Base-by-base conservation (phyloP, 2,797 vertebrate species). In the Buphagus erythrorhynchus region DNA sequence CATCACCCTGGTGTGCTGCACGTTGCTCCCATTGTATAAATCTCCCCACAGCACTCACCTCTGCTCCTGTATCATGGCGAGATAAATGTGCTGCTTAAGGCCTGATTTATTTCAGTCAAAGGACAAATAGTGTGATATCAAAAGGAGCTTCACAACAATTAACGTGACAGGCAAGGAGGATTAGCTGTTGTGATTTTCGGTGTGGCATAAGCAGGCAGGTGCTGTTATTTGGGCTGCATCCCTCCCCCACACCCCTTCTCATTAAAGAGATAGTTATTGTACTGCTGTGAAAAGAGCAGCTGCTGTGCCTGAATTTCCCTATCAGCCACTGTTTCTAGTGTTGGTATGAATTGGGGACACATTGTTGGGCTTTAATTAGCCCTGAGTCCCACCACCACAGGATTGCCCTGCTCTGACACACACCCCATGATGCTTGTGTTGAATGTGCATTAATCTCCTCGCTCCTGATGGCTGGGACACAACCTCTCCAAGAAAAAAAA, bases 261-360 rank as follows among this genome's bases (percentile, higher is more conserved):
- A 88, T 90, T 96, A 97, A 95, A 95, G 90, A 95, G 94, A 96
- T 95, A 95, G 95, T 97, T 96, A 97, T 97, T 97, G 96, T 97
- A 84, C 89, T 17, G 14, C 97, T 93, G 95, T 97, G 96, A 97
- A 97, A 97, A 97, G 95, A 96, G 96, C 97, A 97, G 97, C 97
- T 97, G 97, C 97, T 95, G 49, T 46, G 93, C 92, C 88, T 84
- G 85, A 89, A 93, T 96, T 96, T 97, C 91, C 96, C 85, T 94
- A 95, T 97, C 97, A 97, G 93, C 67, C 87, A 93, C 93, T 86
- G 93, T 93, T 96, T 96, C 95, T 87, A 92, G 80, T 62, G 82
- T 78, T 0, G 68, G 88, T 86, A 91, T 94, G 93, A 96, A 96
- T 81, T 86, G 90, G 93, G 95, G 80, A 82, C 91, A 93, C 73